Percentiles rank a stretch among this genome's conserved stretches.
Evolutionary conservation across 2,888 invertebrate species (phyloP).

Genomic region (Drosophila subsilvestris): DNA sequence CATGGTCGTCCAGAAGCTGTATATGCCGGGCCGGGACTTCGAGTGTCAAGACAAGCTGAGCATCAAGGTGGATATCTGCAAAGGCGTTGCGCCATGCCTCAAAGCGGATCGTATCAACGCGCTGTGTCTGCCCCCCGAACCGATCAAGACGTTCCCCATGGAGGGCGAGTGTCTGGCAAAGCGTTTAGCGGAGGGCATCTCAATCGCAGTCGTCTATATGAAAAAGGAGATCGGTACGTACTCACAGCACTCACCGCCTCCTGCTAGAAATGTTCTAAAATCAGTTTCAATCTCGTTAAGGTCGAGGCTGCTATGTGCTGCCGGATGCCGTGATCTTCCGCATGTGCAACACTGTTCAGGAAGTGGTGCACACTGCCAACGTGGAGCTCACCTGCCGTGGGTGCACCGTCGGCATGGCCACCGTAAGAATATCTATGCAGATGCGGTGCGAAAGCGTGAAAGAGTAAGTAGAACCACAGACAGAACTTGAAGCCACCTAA

Average conservation of each 20-base stretch:
- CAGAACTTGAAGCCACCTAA: constrained; percentile 46
- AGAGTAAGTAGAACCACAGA: constrained; percentile 57
- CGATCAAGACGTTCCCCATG: constrained; percentile 43
- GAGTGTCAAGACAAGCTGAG: constrained; percentile 36
- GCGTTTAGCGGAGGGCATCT: constrained; percentile 56
- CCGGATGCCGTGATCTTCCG: constrained; percentile 46
- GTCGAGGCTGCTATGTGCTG: constrained; percentile 52
- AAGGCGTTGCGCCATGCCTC: constrained; percentile 45
- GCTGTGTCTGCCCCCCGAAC: constrained; percentile 52
- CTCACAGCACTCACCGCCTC: neutral
- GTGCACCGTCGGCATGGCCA: constrained; percentile 61
- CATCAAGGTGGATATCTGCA: constrained; percentile 48
- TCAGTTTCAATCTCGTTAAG: constrained; percentile 17
- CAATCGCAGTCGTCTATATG: constrained; percentile 45
- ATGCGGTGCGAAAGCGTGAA: constrained; percentile 51
- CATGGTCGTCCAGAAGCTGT: constrained; percentile 52
- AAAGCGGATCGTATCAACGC: constrained; percentile 55
- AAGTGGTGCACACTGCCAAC: constrained; percentile 50
- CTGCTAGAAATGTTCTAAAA: neutral
- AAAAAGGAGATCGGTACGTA: constrained; percentile 58
- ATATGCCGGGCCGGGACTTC: constrained; percentile 65
- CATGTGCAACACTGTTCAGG: constrained; percentile 31
- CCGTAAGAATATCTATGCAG: constrained; percentile 43
- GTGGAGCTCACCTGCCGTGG: constrained; percentile 66
- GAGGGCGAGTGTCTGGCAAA: constrained; percentile 53